Evolutionary conservation across 2,888 invertebrate genomes (phyloP), one percentile per base, ranked within the genome.

Genomic region (Ophonus ardosiacus): DNA sequence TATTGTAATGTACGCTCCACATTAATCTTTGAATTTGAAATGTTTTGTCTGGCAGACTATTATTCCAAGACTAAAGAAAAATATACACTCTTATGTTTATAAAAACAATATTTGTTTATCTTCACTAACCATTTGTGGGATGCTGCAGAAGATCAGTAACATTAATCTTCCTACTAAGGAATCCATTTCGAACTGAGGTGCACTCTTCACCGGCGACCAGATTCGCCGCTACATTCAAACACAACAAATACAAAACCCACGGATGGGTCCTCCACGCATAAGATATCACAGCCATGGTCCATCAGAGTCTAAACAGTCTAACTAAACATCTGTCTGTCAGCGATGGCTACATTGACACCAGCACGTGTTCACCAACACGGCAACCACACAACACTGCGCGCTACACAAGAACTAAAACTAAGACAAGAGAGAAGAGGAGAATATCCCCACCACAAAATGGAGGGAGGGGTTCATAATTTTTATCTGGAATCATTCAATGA

Each of bases 51-150:
- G 31, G 31, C 31, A 31, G 31, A 31, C 31, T 31, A 5, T 31
- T 31, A 31, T 31, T 31, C 31, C 6, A 31, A 31, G 31, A 31
- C 31, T 31, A 31, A 4, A 31, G 5, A 31, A 31, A 31, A 31
- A 31, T 31, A 31, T 31, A 31, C 31, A 31, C 6, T 31, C 31
- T 31, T 31, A 51, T 51, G 43, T 51, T 13, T 13, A 51, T 51
- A 51, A 13, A 51, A 51, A 51, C 43, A 51, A 51, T 13, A 51
- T 8, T 51, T 13, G 43, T 63, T 13, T 18, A 17, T 40, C 17
- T 13, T 13, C n/a, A 87, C 92, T 92, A 89, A 93, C 93, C 93
- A 91, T 92, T 92, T 89, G 91, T 92, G 59, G 93, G 92, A 87
- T 92, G 91, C 86, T 92, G 91, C 89, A 92, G 92, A 87, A 93